Evolutionary conservation across 2,113 vertebrate species (phyloP).

Genomic region (Salvelinus namaycush): DNA sequence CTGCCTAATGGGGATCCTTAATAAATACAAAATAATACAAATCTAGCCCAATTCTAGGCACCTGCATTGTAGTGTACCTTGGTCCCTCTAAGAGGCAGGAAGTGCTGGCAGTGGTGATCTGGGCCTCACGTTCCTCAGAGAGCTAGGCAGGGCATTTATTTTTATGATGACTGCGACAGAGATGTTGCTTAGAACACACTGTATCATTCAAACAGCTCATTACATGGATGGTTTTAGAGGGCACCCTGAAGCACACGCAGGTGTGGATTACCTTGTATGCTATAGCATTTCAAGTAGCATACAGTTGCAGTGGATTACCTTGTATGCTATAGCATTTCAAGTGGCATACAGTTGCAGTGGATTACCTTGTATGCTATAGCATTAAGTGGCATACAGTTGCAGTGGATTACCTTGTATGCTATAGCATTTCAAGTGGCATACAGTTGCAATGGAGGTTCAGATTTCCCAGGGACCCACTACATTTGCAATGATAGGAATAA

Average conservation of each 20-base stretch:
- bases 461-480: not conserved
- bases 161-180: slow-evolving; percentile 62
- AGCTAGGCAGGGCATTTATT: slow-evolving; percentile 41
- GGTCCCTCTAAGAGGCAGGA: slow-evolving; percentile 16
- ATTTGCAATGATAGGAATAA: not conserved
- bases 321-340: not conserved
- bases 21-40: too few species aligned
- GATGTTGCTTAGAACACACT: slow-evolving; percentile 60
- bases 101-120: slow-evolving; percentile 40
- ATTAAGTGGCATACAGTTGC: not conserved
- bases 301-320: slow-evolving; percentile 28
- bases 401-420: slow-evolving; percentile 44
- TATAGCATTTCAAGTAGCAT: not conserved
- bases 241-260: slow-evolving; percentile 46
- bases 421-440: not conserved
- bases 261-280: slow-evolving; percentile 49
- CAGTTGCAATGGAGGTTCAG: not conserved
- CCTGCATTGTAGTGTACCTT: too few species aligned
- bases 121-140: slow-evolving; percentile 50
- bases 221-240: slow-evolving; percentile 53
- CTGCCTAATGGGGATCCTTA: too few species aligned
- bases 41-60: too few species aligned
- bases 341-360: slow-evolving; percentile 23
- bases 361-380: slow-evolving; percentile 33
- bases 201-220: slow-evolving; percentile 21